Evolutionary conservation across 2,113 vertebrate genomes (phyloP), one percentile per base, ranked within the genome.

Genomic region (Microcebus tavaratra): DNA sequence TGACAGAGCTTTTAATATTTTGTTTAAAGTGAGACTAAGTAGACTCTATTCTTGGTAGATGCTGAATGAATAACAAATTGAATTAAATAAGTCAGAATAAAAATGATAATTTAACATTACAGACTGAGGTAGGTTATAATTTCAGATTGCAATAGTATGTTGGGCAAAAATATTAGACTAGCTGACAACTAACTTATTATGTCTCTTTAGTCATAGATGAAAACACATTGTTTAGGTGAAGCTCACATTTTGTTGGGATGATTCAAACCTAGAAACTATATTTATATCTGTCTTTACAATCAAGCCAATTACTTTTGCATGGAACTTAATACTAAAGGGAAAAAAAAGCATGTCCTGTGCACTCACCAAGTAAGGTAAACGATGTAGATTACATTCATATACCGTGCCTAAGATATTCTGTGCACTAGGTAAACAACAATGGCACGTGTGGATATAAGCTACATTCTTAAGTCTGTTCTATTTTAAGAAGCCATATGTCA

Each of bases 1-100:
- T 96, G 85, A 96, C 94, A 97, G 89, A 97, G 86, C 76, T 85
- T 96, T 98, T 98, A 98, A 94, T 97, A 98, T 98, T 96, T 98
- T 73, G 79, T 97, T 86, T 98, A 88, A 96, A 97, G 97, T 93
- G 88, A 97, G 59, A 85, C 29, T 88, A 81, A 85, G 57, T 12
- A 87, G 27, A 61, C 8, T 21, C 27, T 84, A 2, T 61, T 55
- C 48, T 82, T 91, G 5, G 12, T 82, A 68, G 17, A 36, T 82
- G 67, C 21, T 67, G 94, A 96, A 80, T 92, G 12, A 94, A 45
- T 86, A 59, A 83, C 17, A 95, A 94, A 75, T 18, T 68, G 36
- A 92, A 96, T 92, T 68, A 95, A 97, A 75, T 94, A 84, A 78
- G 27, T 23, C 25, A 92, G 70, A 48, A 90, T 70, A 75, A 93